These are phyloP conservation scores for Lepidotrigona ventralis DNA, from an alignment of 1,140 invertebrate species.

Conservation along the genomic window DNA sequence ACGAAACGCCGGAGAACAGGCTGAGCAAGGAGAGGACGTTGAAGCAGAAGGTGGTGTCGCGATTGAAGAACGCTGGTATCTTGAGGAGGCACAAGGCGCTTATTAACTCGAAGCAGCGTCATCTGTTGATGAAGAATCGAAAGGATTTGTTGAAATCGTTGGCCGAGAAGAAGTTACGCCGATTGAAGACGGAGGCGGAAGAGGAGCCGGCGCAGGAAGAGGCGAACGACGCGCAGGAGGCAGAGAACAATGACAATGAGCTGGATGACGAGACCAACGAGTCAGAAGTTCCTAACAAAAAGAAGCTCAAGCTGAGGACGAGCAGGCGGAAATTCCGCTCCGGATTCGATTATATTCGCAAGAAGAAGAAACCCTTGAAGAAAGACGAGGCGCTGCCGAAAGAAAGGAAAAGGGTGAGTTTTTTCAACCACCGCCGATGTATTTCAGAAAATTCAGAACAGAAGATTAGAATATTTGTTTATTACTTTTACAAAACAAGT, in stretches of 20 bases:
- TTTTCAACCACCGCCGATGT: too few species aligned
- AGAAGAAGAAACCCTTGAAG: slow-evolving; percentile 87
- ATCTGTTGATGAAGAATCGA: slow-evolving; percentile 80
- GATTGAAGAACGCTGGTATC: slow-evolving; percentile 81
- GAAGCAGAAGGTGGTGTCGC: slow-evolving; percentile 80
- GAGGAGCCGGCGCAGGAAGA: slow-evolving; percentile 70
- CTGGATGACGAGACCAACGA: slow-evolving; percentile 65
- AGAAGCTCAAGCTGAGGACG: slow-evolving; percentile 80
- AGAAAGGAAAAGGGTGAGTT: slow-evolving; percentile 77
- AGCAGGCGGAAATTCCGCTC: slow-evolving; percentile 85
- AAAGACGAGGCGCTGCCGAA: slow-evolving; percentile 75
- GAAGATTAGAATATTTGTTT: too few species aligned
- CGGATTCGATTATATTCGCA: slow-evolving; percentile 93
- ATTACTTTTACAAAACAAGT: not conserved
- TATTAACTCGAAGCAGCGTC: slow-evolving; percentile 80
- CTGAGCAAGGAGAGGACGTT: slow-evolving; percentile 65
- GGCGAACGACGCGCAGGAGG: slow-evolving; percentile 69
- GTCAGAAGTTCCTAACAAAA: slow-evolving; percentile 77
- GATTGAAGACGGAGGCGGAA: slow-evolving; percentile 73
- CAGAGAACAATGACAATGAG: slow-evolving; percentile 69
- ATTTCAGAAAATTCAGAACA: too few species aligned
- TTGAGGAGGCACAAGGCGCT: slow-evolving; percentile 82
- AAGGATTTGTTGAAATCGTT: slow-evolving; percentile 82
- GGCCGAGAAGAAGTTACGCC: slow-evolving; percentile 75
- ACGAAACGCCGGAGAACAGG: slow-evolving; percentile 66